These are phyloP conservation scores for human DNA, from an alignment of 2,113 vertebrate species.

Conservation along the genomic window GRCh38 chr3:72110001-72110500, in stretches of 20 bases:
- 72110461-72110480: too few relatives aligned
- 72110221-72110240: neutral
- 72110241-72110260: neutral
- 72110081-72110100: neutral
- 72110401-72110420: neutral
- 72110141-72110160: neutral
- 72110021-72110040: too few relatives aligned
- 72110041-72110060: neutral
- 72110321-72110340: neutral
- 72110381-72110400: neutral
- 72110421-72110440: too few relatives aligned
- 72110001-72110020: too few relatives aligned
- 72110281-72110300: neutral
- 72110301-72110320: neutral
- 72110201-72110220: neutral
- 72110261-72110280: neutral
- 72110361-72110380: neutral
- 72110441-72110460: too few relatives aligned
- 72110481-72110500: too few relatives aligned
- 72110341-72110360: neutral
- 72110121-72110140: too few relatives aligned
- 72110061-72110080: neutral
- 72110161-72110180: neutral
- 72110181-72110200: neutral
- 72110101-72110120: neutral